Conservation (phyloP, 2,797 vertebrate genomes). For the Acanthis flammea region DNA sequence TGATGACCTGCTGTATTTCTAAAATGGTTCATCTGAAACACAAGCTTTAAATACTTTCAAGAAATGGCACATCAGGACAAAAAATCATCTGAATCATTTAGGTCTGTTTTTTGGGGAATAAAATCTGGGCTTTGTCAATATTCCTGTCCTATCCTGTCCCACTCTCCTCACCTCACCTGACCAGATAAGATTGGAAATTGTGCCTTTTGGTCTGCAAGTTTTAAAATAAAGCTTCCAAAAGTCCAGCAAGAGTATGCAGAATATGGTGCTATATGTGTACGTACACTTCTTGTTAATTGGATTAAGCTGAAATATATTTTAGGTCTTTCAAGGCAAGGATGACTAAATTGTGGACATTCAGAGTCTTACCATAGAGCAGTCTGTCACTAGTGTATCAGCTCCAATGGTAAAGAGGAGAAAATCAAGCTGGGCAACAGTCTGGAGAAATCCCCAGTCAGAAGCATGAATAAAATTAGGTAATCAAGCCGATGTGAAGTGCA, state of each 20-base stretch:
- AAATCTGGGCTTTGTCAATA: neutral
- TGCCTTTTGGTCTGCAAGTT: neutral
- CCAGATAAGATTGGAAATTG: neutral
- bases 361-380: neutral
- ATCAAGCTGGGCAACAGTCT: neutral
- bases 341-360: neutral
- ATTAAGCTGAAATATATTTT: neutral
- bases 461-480: neutral
- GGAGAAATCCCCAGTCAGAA: neutral
- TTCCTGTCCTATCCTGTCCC: neutral
- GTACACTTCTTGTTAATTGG: neutral
- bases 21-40: neutral
- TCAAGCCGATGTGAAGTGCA: neutral
- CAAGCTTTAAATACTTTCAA: neutral
- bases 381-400: neutral
- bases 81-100: neutral
- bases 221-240: neutral
- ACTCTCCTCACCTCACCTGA: neutral
- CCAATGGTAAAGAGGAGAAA: neutral
- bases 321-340: neutral
- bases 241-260: neutral
- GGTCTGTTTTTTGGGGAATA: neutral
- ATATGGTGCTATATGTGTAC: neutral
- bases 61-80: neutral
- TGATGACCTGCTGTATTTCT: neutral